Conservation (phyloP, 2,888 invertebrate species). For the Chesias legatella region DNA sequence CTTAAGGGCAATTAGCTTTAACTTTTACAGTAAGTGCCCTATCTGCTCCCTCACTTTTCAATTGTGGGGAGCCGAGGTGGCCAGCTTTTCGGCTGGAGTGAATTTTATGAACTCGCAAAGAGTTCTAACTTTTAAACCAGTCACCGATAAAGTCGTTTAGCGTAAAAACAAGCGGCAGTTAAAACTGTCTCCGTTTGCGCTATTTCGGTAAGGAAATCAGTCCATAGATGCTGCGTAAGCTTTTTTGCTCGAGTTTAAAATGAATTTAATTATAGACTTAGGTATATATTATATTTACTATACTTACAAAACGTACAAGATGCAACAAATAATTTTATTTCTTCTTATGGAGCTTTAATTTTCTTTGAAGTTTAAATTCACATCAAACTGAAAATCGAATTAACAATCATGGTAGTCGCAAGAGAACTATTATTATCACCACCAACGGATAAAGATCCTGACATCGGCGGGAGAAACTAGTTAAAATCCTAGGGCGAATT, state of each 20-base stretch:
- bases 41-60: slow-evolving; percentile 72
- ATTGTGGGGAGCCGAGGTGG: slow-evolving; percentile 67
- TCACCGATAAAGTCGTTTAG: slow-evolving; percentile 31
- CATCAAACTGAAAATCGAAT: too few relatives aligned
- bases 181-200: slow-evolving; percentile 16
- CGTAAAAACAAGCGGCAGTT: slow-evolving; percentile 20
- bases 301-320: too few relatives aligned
- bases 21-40: slow-evolving; percentile 80
- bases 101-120: slow-evolving; percentile 75
- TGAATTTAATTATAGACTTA: too few relatives aligned
- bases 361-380: too few relatives aligned
- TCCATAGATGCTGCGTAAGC: slow-evolving; percentile 3
- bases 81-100: slow-evolving; percentile 65
- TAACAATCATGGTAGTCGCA: too few relatives aligned
- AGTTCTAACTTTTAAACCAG: slow-evolving; percentile 63
- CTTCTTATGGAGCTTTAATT: too few relatives aligned
- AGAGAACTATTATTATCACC: too few relatives aligned
- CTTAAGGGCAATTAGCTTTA: slow-evolving; percentile 82
- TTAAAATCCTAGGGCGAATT: slow-evolving; percentile 63
- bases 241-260: too few relatives aligned
- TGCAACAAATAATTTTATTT: too few relatives aligned
- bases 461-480: slow-evolving; percentile 47
- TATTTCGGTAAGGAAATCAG: slow-evolving; percentile 8
- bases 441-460: slow-evolving; percentile 30
- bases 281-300: too few relatives aligned